phyloP scores from a whole-genome alignment of 2,888 invertebrate genomes.

The Ceriagrion tenellum region DNA sequence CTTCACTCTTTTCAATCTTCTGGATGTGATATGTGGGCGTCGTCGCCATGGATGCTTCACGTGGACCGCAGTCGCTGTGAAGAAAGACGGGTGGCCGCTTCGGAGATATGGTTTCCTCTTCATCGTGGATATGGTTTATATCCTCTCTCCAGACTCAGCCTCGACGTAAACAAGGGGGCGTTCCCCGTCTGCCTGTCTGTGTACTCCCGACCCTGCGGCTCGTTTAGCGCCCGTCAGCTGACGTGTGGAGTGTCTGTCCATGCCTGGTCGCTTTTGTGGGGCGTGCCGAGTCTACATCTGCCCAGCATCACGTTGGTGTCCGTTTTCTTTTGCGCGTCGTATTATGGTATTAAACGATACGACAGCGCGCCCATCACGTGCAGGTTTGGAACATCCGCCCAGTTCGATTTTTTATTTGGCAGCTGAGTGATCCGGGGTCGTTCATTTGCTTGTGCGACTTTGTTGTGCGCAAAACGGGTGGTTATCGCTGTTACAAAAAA shows the following conservation, averaged over 20 bases:
- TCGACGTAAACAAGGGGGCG: slow-evolving; percentile 1
- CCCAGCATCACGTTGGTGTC: background rate
- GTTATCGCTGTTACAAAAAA: too few relatives aligned
- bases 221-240: background rate
- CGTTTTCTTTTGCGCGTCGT: background rate
- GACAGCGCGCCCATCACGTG: background rate
- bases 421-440: too few relatives aligned
- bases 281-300: background rate
- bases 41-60: too few relatives aligned
- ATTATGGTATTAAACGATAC: background rate
- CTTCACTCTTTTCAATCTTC: background rate
- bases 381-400: too few relatives aligned
- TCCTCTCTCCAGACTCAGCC: background rate
- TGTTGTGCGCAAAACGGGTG: too few relatives aligned
- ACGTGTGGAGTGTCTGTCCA: background rate
- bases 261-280: background rate
- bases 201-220: background rate
- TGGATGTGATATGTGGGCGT: too few relatives aligned
- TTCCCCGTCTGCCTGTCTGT: background rate
- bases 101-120: background rate
- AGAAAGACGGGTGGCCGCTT: background rate
- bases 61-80: background rate
- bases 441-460: too few relatives aligned
- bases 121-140: background rate
- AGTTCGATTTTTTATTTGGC: too few relatives aligned